A percentile compares a stretch with the other conserved stretches of the same genome.
Conservation (phyloP, 1,140 invertebrate genomes). For the Phthorimaea operculella region DNA sequence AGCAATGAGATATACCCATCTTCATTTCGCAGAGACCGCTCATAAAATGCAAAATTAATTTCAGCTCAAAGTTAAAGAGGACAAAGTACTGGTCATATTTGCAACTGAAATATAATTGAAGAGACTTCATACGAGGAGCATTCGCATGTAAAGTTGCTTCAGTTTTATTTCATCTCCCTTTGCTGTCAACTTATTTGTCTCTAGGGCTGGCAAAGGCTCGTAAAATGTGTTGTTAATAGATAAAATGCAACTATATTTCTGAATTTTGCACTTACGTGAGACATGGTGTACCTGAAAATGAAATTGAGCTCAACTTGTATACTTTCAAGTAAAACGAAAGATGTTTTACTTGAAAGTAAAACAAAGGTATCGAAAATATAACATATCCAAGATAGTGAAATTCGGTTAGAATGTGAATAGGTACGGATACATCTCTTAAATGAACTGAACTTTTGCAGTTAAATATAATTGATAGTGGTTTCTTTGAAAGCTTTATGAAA, state of each 20-base stretch:
- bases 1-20: not conserved
- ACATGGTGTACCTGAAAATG: too few species aligned
- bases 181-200: constrained; percentile 31
- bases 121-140: constrained; percentile 28
- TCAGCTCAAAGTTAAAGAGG: constrained; percentile 22
- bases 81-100: constrained; percentile 35
- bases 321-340: not conserved
- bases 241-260: not conserved
- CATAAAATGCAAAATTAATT: constrained; percentile 56
- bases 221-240: not conserved
- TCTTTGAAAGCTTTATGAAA: too few species aligned
- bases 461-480: too few species aligned
- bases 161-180: constrained; percentile 42
- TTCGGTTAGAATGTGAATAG: too few species aligned
- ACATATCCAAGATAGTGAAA: too few species aligned
- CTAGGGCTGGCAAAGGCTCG: constrained; percentile 5
- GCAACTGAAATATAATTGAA: constrained; percentile 46
- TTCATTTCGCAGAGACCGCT: constrained; percentile 23
- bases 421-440: too few species aligned
- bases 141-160: constrained; percentile 29
- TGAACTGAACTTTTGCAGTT: too few species aligned
- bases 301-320: not conserved
- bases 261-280: not conserved
- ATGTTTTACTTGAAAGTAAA: too few species aligned
- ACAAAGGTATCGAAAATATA: too few species aligned